phyloP scores from a whole-genome alignment of 2,888 invertebrate genomes.

The Nomada fucata region DNA sequence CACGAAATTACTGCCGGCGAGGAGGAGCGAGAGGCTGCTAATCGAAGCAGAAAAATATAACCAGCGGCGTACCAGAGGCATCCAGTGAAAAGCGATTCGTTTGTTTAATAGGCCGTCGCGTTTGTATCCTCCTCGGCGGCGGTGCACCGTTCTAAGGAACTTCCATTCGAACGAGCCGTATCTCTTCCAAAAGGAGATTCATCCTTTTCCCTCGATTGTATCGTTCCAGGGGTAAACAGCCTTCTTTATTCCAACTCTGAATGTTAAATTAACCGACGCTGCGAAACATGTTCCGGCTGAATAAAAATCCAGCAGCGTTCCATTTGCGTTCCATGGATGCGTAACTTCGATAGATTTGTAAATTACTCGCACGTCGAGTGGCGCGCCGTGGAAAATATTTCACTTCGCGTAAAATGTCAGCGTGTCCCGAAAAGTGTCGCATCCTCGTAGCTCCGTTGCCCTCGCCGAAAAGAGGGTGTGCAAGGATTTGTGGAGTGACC shows the following conservation, averaged over 20 bases:
- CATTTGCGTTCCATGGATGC: background rate
- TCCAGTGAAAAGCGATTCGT: conserved; percentile 42
- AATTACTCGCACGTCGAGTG: background rate
- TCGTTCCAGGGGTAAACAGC: conserved; percentile 16
- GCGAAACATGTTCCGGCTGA: conserved; percentile 8
- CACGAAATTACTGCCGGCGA: conserved; percentile 27
- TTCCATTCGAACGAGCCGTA: conserved; percentile 3
- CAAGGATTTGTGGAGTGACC: conserved; percentile 31
- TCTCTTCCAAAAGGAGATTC: conserved; percentile 16
- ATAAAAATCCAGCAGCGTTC: conserved; percentile 2
- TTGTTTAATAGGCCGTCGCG: conserved; percentile 32
- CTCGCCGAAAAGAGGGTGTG: background rate
- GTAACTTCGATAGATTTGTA: background rate
- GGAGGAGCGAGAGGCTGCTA: conserved; percentile 23
- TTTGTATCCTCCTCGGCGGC: conserved; percentile 25
- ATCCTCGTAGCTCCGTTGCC: background rate
- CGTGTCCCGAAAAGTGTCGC: conserved; percentile 4
- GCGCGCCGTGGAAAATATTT: too few relatives aligned
- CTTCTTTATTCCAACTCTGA: conserved; percentile 14
- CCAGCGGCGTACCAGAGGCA: conserved; percentile 6
- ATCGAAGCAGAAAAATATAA: conserved; percentile 63
- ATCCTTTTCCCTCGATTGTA: conserved; percentile 16
- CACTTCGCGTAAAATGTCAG: background rate
- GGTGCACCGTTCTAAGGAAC: conserved; percentile 10
- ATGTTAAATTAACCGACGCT: conserved; percentile 28